Base-by-base conservation (phyloP, 2,797 vertebrate species). In the Myotis vivesi region DNA sequence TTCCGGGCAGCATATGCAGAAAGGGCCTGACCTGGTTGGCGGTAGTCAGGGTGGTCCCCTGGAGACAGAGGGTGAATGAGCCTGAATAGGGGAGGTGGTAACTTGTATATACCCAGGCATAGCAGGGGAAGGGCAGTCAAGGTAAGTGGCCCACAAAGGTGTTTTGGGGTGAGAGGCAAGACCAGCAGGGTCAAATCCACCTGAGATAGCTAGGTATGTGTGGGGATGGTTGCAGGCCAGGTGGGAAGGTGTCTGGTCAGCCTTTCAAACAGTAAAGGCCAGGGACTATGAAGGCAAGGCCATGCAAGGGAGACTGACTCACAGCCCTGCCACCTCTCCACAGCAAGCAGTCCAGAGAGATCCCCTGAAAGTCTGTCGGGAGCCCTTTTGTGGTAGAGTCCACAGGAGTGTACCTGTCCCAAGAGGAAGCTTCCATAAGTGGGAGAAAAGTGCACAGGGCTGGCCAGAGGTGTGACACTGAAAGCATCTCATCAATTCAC, bases 351-450 rank as follows among this genome's bases (percentile, higher is more conserved):
- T 99, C 99, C 94, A 96, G 96, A 85, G 99, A 99, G 55, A 99
- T 99, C 97, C 99, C 99, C 44, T 99, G 99, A 99, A 98, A 98
- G 2, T 82, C 94, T 0, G 95, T 98, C 19, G 98, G 98, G 79
- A 98, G 98, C 68, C 87, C 98, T 49, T 99, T 99, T 3, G 99
- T 99, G 23, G 99, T 99, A 0, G 99, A 99, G 96, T 98, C 98
- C 95, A 99, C 99, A 1, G 99, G 99, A 85, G 98, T 99, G 77
- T 99, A 99, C 98, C 98, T 99, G 96, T 98, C 97, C 64, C 38
- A 98, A 85, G 99, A 99, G 1, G 99, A 99, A 88, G 98, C 99
- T 89, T 97, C 97, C 1, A 99, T 99, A 98, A 97, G 99, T 46
- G 0, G 8, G 62, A 11, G 38, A 51, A 23, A 13, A 7, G 20